Base-by-base conservation (phyloP, 2,888 invertebrate genomes). In the Silvanus unidentatus region DNA sequence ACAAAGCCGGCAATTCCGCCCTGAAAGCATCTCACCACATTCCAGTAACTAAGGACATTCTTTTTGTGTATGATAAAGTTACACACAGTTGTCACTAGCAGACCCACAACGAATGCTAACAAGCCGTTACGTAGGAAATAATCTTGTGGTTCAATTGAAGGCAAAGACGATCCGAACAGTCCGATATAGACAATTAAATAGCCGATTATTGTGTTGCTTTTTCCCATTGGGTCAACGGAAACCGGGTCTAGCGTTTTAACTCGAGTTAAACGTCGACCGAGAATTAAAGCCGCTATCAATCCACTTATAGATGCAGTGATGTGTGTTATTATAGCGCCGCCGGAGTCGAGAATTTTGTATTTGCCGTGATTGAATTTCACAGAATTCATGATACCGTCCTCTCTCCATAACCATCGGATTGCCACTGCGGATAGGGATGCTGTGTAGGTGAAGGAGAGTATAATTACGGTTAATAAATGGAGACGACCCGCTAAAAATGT, bases 11-110 rank as follows among this genome's bases (percentile, higher is more conserved):
- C 63, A 27, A 69, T 50, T 4, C 58, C 63, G 1, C 65, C 71
- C 49, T 71, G 70, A 1, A 68, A 43, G 48, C 68, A 70, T 52
- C 66, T 61, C 47, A 65, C 59, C 12, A 66, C 59, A 2, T 61
- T 64, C 71, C 68, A 70, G 47, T 70, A 68, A 54, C 65, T 61
- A 37, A 66, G 64, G 2, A 62, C 52, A 27, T 50, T 62, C 57
- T 1, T 45, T 2, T 58, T 38, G 42, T 22, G 22, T 22, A 22
- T 22, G 8, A 22, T 5, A 22, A 22, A 22, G 8, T 22, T 22
- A 22, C 22, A 22, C 4, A 22, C 22, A 22, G 8, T 22, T 5
- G 22, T 22, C 22, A 22, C 3, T 5, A 22, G 4, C 8, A 22
- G 22, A 5, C 4, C 22, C 3, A 22, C 8, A 22, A 3, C 22